Conservation (phyloP, 2,113 vertebrate genomes). For the Coregonus clupeaformis region DNA sequence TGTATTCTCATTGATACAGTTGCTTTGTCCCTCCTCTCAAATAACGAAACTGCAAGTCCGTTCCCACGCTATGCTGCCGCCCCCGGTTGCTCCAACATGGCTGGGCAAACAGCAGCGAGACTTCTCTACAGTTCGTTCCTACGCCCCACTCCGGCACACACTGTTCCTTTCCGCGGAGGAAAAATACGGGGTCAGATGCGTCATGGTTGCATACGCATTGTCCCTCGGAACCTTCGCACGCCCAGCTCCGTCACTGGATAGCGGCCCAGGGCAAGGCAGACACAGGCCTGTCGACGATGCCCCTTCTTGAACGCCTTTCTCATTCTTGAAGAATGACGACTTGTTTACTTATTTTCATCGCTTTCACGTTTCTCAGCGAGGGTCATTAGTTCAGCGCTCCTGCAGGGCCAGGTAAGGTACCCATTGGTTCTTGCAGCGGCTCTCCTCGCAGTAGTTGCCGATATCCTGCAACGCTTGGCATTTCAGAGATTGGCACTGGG, state of each 20-base stretch:
- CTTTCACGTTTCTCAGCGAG: slow-evolving; percentile 40
- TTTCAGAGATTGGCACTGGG: slow-evolving; percentile 82
- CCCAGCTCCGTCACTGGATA: slow-evolving; percentile 14
- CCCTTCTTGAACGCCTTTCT: slow-evolving; percentile 36
- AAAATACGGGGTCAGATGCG: slow-evolving; percentile 9
- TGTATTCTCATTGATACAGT: slow-evolving; percentile 1
- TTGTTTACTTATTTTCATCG: slow-evolving; percentile 25
- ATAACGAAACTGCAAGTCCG: slow-evolving; percentile 16
- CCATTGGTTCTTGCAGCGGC: slow-evolving; percentile 88
- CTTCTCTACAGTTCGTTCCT: slow-evolving; percentile 22
- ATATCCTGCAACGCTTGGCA: slow-evolving; percentile 80
- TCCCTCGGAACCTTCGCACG: slow-evolving; percentile 4
- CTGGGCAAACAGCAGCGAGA: slow-evolving; percentile 13
- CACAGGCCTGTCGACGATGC: background rate
- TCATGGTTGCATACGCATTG: slow-evolving; percentile 5
- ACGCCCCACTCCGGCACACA: background rate
- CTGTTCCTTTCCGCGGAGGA: slow-evolving; percentile 22
- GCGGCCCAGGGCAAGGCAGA: background rate
- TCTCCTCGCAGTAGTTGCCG: slow-evolving; percentile 85
- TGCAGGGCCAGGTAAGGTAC: slow-evolving; percentile 83
- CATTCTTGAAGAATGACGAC: slow-evolving; percentile 33
- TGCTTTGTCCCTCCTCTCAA: background rate
- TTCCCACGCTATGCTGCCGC: slow-evolving; percentile 23
- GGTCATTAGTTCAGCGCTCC: slow-evolving; percentile 75
- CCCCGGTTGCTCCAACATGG: slow-evolving; percentile 24